Percentiles rank a stretch among this genome's conserved stretches.
Evolutionary conservation across 2,797 vertebrate species (phyloP).

Genomic region (Pempheris klunzingeri): DNA sequence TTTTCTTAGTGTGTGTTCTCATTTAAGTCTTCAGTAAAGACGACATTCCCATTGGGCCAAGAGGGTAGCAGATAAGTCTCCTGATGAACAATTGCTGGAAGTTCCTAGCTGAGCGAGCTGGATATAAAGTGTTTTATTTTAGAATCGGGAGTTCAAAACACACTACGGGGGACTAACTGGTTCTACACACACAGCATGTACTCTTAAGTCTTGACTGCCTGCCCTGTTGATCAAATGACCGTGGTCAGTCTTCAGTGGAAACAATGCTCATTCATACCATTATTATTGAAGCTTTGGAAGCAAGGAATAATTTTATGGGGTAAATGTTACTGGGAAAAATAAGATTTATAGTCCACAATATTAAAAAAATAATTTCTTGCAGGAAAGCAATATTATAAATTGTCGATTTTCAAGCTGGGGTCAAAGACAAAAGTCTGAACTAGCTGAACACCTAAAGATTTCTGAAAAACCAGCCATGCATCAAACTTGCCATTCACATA

Average conservation of each 20-base stretch:
- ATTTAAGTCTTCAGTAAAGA: conserved; percentile 56
- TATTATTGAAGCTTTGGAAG: conserved; percentile 13
- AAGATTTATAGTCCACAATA: conserved; percentile 3
- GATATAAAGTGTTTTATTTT: conserved; percentile 83
- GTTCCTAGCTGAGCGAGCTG: conserved; percentile 76
- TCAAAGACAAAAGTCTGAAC: conserved; percentile 9
- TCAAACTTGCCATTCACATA: conserved; percentile 12
- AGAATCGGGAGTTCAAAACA: conserved; percentile 75
- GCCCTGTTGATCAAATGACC: conserved; percentile 43
- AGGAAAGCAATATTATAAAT: conserved; percentile 17
- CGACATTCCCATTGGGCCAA: conserved; percentile 69
- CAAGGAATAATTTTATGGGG: not conserved
- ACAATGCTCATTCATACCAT: conserved; percentile 22
- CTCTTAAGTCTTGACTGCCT: conserved; percentile 56
- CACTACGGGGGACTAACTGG: conserved; percentile 68
- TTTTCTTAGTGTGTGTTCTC: conserved; percentile 40
- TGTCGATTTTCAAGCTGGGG: not conserved
- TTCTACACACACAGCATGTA: conserved; percentile 74
- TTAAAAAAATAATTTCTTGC: conserved; percentile 16
- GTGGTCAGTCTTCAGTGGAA: conserved; percentile 41
- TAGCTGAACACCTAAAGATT: conserved; percentile 10
- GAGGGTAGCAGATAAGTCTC: conserved; percentile 80
- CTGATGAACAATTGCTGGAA: conserved; percentile 87
- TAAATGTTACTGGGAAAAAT: conserved; percentile 20
- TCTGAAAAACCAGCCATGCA: conserved; percentile 4